A percentile compares a stretch with the other conserved stretches of the same genome.
phyloP scores from a whole-genome alignment of 1,140 invertebrate genomes.

The Ridgeia piscesae region DNA sequence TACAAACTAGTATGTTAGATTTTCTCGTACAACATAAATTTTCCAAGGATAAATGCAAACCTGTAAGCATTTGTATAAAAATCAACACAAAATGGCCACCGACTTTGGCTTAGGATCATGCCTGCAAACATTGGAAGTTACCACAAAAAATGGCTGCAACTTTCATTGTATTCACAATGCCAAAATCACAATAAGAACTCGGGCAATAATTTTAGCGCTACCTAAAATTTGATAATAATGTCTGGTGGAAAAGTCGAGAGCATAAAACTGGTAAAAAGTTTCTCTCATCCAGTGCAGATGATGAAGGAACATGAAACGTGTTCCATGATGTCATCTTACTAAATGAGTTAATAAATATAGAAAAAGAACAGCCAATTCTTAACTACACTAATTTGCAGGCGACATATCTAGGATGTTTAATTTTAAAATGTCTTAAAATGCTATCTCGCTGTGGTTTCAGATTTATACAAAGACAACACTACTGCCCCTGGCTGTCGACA shows the following conservation, averaged over 20 bases:
- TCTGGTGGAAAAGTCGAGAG: too few relatives aligned
- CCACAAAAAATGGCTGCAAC: background rate
- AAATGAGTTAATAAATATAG: background rate
- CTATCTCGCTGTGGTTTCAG: background rate
- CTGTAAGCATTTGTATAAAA: background rate
- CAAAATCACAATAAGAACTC: background rate
- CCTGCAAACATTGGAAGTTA: background rate
- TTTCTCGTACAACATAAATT: too few relatives aligned
- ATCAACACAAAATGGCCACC: background rate
- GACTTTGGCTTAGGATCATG: background rate
- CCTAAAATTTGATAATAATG: too few relatives aligned
- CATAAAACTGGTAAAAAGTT: too few relatives aligned
- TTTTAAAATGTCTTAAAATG: background rate
- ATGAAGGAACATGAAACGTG: background rate
- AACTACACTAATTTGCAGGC: background rate
- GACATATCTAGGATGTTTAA: background rate
- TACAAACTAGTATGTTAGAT: background rate
- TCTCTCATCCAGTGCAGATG: too few relatives aligned
- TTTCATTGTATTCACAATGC: background rate
- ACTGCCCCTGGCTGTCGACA: too few relatives aligned
- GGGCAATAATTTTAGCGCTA: too few relatives aligned
- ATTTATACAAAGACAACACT: too few relatives aligned
- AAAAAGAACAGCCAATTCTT: background rate
- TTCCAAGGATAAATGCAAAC: background rate
- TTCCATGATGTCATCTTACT: background rate